Percentiles rank a stretch among this genome's conserved stretches.
Conservation (phyloP, 1,140 invertebrate species). For the Himalopsyche phryganea region DNA sequence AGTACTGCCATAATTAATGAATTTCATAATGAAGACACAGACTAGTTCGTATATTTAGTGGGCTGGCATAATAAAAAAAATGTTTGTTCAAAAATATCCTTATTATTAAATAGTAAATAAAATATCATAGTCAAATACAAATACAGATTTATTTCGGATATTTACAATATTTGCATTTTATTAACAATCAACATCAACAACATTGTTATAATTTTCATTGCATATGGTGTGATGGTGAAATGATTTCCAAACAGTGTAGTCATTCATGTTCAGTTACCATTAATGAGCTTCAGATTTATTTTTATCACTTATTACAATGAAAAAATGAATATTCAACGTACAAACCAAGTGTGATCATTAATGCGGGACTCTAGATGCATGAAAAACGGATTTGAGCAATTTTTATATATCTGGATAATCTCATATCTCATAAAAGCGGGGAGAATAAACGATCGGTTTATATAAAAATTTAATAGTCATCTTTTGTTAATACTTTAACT, state of each 20-base stretch:
- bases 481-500: conserved; percentile 2
- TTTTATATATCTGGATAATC: conserved; percentile 22
- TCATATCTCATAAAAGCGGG: conserved; percentile 14
- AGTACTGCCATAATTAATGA: too few relatives aligned
- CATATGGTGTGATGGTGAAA: conserved; percentile 34
- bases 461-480: neutral
- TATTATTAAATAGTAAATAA: conserved; percentile 12
- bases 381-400: conserved; percentile 31
- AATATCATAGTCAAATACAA: conserved; percentile 51
- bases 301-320: conserved; percentile 15
- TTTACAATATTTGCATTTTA: conserved; percentile 59
- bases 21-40: too few relatives aligned
- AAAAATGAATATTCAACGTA: conserved; percentile 18
- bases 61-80: neutral
- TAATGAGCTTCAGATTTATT: conserved; percentile 19
- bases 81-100: neutral
- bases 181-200: conserved; percentile 59
- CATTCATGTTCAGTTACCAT: conserved; percentile 25
- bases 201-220: conserved; percentile 49
- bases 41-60: too few relatives aligned
- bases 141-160: conserved; percentile 58
- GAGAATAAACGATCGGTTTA: neutral
- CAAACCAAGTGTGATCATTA: conserved; percentile 13
- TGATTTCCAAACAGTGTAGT: conserved; percentile 26
- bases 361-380: conserved; percentile 18